Evolutionary conservation across 64 coral and sea anemone species (phyloP).

Genomic region (Exaiptasia diaphana): DNA sequence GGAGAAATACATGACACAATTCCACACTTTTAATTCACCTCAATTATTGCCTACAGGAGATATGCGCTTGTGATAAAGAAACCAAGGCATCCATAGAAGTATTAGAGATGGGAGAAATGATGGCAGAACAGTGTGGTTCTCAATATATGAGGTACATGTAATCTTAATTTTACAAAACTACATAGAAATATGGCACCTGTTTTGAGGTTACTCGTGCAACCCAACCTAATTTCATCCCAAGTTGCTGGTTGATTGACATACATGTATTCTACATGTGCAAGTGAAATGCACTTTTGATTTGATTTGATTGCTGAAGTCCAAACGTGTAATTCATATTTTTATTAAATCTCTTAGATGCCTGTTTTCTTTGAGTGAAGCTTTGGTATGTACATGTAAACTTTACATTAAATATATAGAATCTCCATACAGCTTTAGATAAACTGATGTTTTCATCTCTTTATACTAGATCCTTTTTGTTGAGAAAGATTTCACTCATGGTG

Average conservation of each 20-base stretch:
- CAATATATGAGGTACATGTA: slow-evolving; percentile 95
- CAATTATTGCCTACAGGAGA: slow-evolving; percentile 50
- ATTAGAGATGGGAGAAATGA: slow-evolving; percentile 84
- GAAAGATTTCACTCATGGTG: slow-evolving; percentile 61
- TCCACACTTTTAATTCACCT: background rate
- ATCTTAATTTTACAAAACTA: background rate
- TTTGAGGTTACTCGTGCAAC: background rate
- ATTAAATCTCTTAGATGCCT: slow-evolving; percentile 62
- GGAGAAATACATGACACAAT: background rate
- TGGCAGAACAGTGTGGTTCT: slow-evolving; percentile 87
- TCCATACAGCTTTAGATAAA: too few species aligned
- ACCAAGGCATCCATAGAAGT: slow-evolving; percentile 63
- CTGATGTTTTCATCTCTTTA: background rate
- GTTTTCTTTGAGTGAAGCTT: slow-evolving; percentile 73
- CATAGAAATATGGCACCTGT: background rate
- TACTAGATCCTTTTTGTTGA: slow-evolving; percentile 75
- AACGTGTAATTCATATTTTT: too few species aligned
- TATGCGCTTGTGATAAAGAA: slow-evolving; percentile 77
- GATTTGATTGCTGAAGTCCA: too few species aligned
- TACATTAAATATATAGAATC: background rate
- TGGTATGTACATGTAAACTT: slow-evolving; percentile 48
- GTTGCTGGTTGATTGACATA: too few species aligned
- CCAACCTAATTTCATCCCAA: background rate
- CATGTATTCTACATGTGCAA: too few species aligned
- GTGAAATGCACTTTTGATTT: too few species aligned